phyloP scores from a whole-genome alignment of 2,797 vertebrate genomes.

The Xyrichtys novacula region DNA sequence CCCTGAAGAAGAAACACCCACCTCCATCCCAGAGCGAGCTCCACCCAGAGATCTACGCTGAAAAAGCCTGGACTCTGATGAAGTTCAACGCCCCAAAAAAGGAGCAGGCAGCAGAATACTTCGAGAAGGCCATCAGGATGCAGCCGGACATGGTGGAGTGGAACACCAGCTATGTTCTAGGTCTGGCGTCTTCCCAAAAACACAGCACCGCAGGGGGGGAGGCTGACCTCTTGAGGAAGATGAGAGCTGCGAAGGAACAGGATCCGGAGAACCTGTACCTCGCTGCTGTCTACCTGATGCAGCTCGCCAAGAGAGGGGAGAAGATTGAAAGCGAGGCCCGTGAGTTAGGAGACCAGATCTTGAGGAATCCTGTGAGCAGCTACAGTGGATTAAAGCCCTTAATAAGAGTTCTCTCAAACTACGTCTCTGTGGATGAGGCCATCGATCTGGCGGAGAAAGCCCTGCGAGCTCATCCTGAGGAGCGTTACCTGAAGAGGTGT shows the following conservation, averaged over 20 bases:
- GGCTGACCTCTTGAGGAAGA: slow-evolving; percentile 13
- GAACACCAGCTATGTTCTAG: slow-evolving; percentile 48
- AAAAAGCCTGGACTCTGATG: slow-evolving; percentile 73
- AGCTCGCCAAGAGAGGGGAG: slow-evolving; percentile 1
- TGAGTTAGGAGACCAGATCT: slow-evolving; percentile 39
- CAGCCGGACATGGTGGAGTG: slow-evolving; percentile 63
- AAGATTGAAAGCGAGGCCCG: slow-evolving; percentile 9
- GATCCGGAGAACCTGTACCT: slow-evolving; percentile 69
- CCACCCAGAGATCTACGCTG: slow-evolving; percentile 61
- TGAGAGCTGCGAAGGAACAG: slow-evolving; percentile 42
- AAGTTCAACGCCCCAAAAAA: slow-evolving; percentile 20
- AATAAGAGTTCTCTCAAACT: slow-evolving; percentile 23
- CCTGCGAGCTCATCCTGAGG: slow-evolving; percentile 49
- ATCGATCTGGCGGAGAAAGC: slow-evolving; percentile 57
- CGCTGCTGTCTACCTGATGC: slow-evolving; percentile 15
- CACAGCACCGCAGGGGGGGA: background rate
- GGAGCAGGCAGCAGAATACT: slow-evolving; percentile 32
- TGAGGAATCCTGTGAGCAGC: slow-evolving; percentile 56
- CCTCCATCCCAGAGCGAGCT: slow-evolving; percentile 36
- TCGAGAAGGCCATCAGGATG: slow-evolving; percentile 64
- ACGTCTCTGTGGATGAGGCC: slow-evolving; percentile 34
- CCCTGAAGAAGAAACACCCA: slow-evolving; percentile 42
- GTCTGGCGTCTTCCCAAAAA: background rate
- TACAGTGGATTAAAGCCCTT: slow-evolving; percentile 58
- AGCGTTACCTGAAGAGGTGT: slow-evolving; percentile 60